Conservation (phyloP, 2,888 invertebrate species). For the Spilarctia lutea region DNA sequence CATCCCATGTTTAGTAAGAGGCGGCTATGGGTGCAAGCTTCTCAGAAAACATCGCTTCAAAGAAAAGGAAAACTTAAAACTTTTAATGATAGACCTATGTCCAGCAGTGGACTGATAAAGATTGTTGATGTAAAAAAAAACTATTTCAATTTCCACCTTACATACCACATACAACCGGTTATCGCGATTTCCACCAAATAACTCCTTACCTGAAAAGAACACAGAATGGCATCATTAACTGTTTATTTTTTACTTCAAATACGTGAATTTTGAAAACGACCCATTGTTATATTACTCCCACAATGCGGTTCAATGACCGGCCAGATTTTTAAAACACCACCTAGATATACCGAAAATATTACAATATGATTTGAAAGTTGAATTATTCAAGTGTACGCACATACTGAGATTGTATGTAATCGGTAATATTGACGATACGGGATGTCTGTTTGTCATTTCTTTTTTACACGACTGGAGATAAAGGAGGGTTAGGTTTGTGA, state of each 20-base stretch:
- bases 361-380: constrained; percentile 68
- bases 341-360: constrained; percentile 75
- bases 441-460: constrained; percentile 30
- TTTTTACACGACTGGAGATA: background rate
- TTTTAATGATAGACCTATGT: too few relatives aligned
- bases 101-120: too few relatives aligned
- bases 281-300: constrained; percentile 56
- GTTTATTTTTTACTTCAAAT: constrained; percentile 48
- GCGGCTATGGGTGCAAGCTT: too few relatives aligned
- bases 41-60: too few relatives aligned
- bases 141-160: constrained; percentile 7
- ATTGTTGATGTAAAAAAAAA: background rate
- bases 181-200: constrained; percentile 24
- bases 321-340: constrained; percentile 78
- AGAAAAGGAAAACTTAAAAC: too few relatives aligned
- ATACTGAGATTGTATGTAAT: constrained; percentile 49
- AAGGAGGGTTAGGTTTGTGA: background rate
- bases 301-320: constrained; percentile 75
- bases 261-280: constrained; percentile 55
- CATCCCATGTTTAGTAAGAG: too few relatives aligned
- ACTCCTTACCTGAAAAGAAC: constrained; percentile 64
- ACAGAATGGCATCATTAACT: constrained; percentile 51
- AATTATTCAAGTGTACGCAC: constrained; percentile 74
- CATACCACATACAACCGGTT: constrained; percentile 20
- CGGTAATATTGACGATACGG: constrained; percentile 29